Conservation (phyloP, 2,888 invertebrate genomes). For the Lepidocyrtoides sp. region DNA sequence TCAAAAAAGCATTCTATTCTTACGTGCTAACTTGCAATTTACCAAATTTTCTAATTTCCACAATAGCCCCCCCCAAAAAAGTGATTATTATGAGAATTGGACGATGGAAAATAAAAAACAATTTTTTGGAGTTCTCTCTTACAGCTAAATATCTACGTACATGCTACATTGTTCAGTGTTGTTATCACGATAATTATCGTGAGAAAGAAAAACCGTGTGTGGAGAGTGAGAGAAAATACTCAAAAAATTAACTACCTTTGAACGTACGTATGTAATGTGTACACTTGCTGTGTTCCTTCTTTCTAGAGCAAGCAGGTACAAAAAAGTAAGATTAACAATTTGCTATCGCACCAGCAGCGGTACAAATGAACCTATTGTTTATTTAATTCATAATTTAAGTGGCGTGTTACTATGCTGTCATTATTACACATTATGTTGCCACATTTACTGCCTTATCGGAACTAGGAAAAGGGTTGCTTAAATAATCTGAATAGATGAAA, state of each 20-base stretch:
- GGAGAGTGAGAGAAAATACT: neutral
- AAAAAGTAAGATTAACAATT: neutral
- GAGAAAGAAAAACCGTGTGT: constrained; percentile 20
- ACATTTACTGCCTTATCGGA: neutral
- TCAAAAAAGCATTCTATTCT: neutral
- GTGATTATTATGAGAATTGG: constrained; percentile 12
- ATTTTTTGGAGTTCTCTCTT: neutral
- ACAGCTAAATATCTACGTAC: neutral
- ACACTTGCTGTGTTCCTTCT: too few species aligned
- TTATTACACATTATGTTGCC: neutral
- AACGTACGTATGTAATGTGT: too few species aligned
- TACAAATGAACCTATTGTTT: constrained; percentile 13
- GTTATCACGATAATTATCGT: constrained; percentile 17
- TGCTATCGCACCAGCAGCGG: neutral
- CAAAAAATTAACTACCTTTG: too few species aligned
- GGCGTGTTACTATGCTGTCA: neutral
- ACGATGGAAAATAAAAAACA: constrained; percentile 19
- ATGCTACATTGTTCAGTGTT: neutral
- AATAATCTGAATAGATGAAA: neutral
- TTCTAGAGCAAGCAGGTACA: neutral
- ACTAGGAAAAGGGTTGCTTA: neutral
- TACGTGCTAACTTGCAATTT: constrained; percentile 48
- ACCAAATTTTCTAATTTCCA: constrained; percentile 28
- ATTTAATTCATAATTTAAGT: constrained; percentile 36
- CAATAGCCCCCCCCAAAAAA: neutral